These are phyloP conservation scores for Zophobas atratus DNA, from an alignment of 1,140 invertebrate species.

Conservation along the genomic window DNA sequence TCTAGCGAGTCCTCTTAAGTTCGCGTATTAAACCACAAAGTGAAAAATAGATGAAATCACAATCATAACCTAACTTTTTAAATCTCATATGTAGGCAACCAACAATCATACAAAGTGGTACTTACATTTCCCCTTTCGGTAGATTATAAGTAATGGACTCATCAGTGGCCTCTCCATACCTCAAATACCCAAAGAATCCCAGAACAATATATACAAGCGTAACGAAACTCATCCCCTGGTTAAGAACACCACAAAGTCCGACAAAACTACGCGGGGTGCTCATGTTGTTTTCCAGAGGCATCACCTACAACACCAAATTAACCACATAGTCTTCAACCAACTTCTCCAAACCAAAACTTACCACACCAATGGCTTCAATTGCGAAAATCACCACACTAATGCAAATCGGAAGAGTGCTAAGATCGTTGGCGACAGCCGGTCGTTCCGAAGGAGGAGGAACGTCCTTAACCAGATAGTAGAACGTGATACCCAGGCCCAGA, in stretches of 20 bases:
- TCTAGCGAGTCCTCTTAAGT: too few relatives aligned
- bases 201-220: conserved; percentile 88
- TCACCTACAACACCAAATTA: conserved; percentile 67
- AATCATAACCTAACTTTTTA: too few relatives aligned
- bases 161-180: conserved; percentile 78
- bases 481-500: conserved; percentile 81
- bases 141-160: conserved; percentile 86
- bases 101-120: conserved; percentile 42
- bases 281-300: conserved; percentile 95
- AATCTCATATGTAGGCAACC: too few relatives aligned
- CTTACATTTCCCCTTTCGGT: conserved; percentile 78
- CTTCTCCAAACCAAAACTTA: too few relatives aligned
- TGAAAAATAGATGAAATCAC: too few relatives aligned
- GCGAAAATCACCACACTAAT: conserved; percentile 87
- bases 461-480: conserved; percentile 81
- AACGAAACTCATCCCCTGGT: conserved; percentile 90
- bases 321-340: too few relatives aligned
- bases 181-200: conserved; percentile 91
- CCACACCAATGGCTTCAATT: conserved; percentile 89
- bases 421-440: conserved; percentile 62
- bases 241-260: conserved; percentile 88
- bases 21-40: too few relatives aligned
- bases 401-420: conserved; percentile 78
- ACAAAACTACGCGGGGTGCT: conserved; percentile 86
- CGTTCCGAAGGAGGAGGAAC: conserved; percentile 69